These are phyloP conservation scores for Byasa hedistus DNA, from an alignment of 2,888 invertebrate species.

Conservation along the genomic window DNA sequence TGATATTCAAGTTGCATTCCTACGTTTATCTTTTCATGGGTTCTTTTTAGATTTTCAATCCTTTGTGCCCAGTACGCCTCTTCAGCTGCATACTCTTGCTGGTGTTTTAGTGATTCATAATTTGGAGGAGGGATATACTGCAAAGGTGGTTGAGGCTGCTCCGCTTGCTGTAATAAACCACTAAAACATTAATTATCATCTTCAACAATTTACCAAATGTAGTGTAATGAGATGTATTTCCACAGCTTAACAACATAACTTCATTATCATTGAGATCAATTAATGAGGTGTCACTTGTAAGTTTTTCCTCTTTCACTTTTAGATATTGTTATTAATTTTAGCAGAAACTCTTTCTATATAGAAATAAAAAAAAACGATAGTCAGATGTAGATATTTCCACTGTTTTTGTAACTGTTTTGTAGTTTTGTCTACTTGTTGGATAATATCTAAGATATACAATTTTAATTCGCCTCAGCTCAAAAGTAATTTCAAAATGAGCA, in stretches of 20 bases:
- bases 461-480: neutral
- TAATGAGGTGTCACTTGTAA: too few species aligned
- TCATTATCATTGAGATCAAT: too few species aligned
- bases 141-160: slow-evolving; percentile 52
- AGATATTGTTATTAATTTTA: too few species aligned
- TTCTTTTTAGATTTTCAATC: slow-evolving; percentile 65
- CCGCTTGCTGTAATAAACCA: slow-evolving; percentile 56
- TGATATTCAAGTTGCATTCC: slow-evolving; percentile 70
- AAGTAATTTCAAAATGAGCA: too few species aligned
- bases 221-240: too few species aligned
- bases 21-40: slow-evolving; percentile 67
- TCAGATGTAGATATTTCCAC: slow-evolving; percentile 30
- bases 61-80: slow-evolving; percentile 72
- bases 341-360: too few species aligned
- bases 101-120: slow-evolving; percentile 51
- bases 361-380: neutral
- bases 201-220: too few species aligned
- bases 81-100: slow-evolving; percentile 61
- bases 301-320: too few species aligned
- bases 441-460: neutral
- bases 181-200: too few species aligned
- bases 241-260: too few species aligned
- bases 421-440: neutral
- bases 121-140: slow-evolving; percentile 46
- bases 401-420: slow-evolving; percentile 41